phyloP scores from a whole-genome alignment of 2,113 vertebrate species.

The Dunckerocampus dactyliophorus region DNA sequence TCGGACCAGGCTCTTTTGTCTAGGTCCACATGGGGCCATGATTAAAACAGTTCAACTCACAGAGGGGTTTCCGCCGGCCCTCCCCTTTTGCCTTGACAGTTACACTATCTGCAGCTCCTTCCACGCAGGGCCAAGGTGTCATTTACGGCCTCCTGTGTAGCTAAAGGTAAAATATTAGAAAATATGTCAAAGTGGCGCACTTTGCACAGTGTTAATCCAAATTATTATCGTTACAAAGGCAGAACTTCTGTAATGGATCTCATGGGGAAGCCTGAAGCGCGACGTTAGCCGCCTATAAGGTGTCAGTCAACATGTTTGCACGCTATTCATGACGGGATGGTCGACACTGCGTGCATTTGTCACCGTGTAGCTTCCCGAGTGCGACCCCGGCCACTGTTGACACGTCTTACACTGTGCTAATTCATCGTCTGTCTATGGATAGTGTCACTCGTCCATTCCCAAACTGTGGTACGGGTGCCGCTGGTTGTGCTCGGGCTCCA shows the following conservation, averaged over 20 bases:
- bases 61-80: conserved; percentile 36
- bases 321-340: neutral
- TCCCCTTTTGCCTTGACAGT: conserved; percentile 23
- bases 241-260: no score
- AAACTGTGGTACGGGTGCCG: no score
- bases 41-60: conserved; percentile 67
- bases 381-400: neutral
- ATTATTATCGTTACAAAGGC: no score
- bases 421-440: no score
- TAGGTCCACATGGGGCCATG: conserved; percentile 65
- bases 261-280: no score
- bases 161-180: no score
- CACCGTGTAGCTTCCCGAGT: neutral
- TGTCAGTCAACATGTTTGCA: conserved; percentile 35
- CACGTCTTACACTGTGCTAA: neutral
- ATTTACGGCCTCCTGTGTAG: neutral
- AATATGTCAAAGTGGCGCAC: no score
- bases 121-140: conserved; percentile 9
- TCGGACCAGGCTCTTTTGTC: conserved; percentile 65
- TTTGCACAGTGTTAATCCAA: no score
- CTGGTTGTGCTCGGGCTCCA: no score
- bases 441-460: no score
- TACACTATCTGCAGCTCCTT: conserved; percentile 36
- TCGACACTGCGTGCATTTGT: conserved; percentile 38
- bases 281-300: neutral